Evolutionary conservation across 2,113 vertebrate genomes (phyloP).

Genomic region (Micromys minutus): DNA sequence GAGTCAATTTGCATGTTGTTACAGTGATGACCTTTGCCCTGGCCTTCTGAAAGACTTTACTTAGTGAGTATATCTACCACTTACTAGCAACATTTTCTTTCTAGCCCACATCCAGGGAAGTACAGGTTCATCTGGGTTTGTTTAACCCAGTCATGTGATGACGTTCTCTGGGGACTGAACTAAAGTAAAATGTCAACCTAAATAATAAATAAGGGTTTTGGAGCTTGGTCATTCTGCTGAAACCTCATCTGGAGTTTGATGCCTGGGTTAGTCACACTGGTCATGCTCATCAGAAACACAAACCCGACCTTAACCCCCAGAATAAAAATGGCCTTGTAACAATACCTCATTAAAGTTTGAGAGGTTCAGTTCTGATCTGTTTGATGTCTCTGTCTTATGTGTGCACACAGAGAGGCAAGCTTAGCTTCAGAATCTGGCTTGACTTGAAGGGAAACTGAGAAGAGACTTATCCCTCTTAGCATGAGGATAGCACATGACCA

Average conservation of each 20-base stretch:
- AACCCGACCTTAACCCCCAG: background rate
- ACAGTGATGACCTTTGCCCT: background rate
- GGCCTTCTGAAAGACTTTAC: background rate
- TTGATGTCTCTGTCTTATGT: background rate
- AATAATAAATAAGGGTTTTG: background rate
- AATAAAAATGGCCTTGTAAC: constrained; percentile 20
- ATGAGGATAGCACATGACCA: background rate
- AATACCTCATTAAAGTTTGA: constrained; percentile 42
- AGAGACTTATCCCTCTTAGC: background rate
- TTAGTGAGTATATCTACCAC: background rate
- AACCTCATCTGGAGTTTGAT: background rate
- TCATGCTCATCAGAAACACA: background rate
- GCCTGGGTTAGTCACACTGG: background rate
- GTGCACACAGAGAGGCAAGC: background rate
- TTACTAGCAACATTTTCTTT: background rate
- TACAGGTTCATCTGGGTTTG: background rate
- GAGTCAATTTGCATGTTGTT: background rate
- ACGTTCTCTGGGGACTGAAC: background rate
- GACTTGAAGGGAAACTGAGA: fast-evolving
- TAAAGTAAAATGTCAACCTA: constrained; percentile 3
- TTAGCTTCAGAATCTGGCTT: background rate
- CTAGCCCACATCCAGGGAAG: background rate
- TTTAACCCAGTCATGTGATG: background rate
- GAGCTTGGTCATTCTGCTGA: background rate
- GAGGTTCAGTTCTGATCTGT: background rate